phyloP scores from a whole-genome alignment of 2,888 invertebrate species.

The Habrosyne pyritoides region DNA sequence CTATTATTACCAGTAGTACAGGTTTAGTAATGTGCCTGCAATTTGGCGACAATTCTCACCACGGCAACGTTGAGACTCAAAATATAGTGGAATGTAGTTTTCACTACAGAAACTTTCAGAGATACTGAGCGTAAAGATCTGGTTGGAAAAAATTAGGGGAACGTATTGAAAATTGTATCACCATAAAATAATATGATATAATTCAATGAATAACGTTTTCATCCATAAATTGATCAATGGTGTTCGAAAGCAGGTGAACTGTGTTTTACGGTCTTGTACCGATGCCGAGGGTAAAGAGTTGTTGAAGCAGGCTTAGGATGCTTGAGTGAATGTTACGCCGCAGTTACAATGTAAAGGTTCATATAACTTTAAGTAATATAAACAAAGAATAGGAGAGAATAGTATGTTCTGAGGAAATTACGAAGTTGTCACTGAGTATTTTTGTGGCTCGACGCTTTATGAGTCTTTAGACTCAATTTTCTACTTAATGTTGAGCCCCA shows the following conservation, averaged over 20 bases:
- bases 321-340: neutral
- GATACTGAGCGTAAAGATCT: too few relatives aligned
- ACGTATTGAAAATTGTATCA: too few relatives aligned
- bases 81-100: too few relatives aligned
- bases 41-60: too few relatives aligned
- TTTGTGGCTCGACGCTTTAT: neutral
- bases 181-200: too few relatives aligned
- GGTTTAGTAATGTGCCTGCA: too few relatives aligned
- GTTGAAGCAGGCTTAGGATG: neutral
- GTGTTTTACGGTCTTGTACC: neutral
- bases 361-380: neutral
- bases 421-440: too few relatives aligned
- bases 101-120: too few relatives aligned
- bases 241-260: neutral
- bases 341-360: neutral
- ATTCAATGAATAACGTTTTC: neutral
- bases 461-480: neutral
- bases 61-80: too few relatives aligned
- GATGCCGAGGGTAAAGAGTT: slow-evolving; percentile 1
- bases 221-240: slow-evolving; percentile 4
- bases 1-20: too few relatives aligned
- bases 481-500: neutral
- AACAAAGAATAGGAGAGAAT: too few relatives aligned
- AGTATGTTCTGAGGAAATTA: neutral
- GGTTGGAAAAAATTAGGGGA: neutral